phyloP scores from a whole-genome alignment of 2,113 vertebrate genomes.

The Athene cunicularia region DNA sequence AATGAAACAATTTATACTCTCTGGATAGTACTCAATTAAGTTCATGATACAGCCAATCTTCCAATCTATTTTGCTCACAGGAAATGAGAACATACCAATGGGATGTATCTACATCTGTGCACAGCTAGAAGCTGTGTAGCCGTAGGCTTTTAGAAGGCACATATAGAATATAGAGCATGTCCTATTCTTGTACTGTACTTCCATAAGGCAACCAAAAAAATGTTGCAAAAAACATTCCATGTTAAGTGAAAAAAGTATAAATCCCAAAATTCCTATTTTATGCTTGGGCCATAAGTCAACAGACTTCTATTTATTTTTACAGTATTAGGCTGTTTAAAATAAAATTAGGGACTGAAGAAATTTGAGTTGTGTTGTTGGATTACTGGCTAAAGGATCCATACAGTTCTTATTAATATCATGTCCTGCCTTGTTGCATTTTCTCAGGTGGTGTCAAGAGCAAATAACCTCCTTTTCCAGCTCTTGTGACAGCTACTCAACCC shows the following conservation, averaged over 20 bases:
- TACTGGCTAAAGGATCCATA: not conserved
- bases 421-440: not conserved
- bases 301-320: not conserved
- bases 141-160: not conserved
- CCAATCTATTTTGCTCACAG: not conserved
- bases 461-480: not conserved
- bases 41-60: not conserved
- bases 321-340: not conserved
- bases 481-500: not conserved
- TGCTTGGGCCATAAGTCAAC: not conserved
- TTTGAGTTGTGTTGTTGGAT: not conserved
- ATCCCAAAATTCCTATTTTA: not conserved
- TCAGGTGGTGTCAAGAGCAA: not conserved
- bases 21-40: not conserved
- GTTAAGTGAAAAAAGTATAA: not conserved
- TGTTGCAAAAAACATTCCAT: not conserved
- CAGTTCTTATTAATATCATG: not conserved
- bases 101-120: not conserved
- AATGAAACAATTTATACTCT: not conserved
- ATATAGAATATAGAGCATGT: not conserved
- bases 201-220: not conserved
- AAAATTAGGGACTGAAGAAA: not conserved
- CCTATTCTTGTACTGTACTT: not conserved
- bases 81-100: not conserved
- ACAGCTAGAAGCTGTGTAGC: not conserved